Conservation (phyloP, 1,140 invertebrate species). For the Macrobrachium nipponense region DNA sequence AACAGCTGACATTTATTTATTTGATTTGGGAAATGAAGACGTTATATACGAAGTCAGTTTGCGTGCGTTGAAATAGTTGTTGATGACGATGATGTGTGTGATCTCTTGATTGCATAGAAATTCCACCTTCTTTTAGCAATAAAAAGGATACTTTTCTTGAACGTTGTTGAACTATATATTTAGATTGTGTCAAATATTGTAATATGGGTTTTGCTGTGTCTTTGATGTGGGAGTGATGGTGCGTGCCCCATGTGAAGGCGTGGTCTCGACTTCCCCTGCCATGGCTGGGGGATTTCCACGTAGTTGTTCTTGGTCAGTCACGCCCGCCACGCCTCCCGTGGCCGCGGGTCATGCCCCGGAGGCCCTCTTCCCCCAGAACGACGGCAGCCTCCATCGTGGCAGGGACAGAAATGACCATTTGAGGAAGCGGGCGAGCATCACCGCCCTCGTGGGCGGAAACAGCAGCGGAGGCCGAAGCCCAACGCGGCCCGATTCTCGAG, state of each 20-base stretch:
- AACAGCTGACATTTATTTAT: too few species aligned
- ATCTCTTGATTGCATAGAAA: too few species aligned
- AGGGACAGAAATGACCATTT: conserved; percentile 31
- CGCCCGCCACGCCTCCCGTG: conserved; percentile 52
- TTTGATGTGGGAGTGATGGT: conserved; percentile 23
- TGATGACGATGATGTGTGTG: too few species aligned
- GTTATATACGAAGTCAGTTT: too few species aligned
- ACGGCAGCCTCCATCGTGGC: conserved; percentile 33
- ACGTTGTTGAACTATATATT: too few species aligned
- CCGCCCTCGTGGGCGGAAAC: conserved; percentile 13
- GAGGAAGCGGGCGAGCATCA: conserved; percentile 39
- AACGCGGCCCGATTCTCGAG: conserved; percentile 26
- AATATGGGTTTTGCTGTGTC: neutral
- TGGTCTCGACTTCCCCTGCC: conserved; percentile 17
- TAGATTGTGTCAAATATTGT: neutral
- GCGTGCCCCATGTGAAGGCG: conserved; percentile 3
- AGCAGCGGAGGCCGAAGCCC: conserved; percentile 16
- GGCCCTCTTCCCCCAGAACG: neutral
- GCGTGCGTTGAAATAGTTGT: too few species aligned
- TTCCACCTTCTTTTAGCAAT: too few species aligned
- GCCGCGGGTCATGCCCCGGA: conserved; percentile 29
- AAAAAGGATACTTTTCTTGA: too few species aligned
- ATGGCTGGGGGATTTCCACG: conserved; percentile 54
- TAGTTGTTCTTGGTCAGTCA: conserved; percentile 53
- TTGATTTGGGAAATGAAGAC: too few species aligned